A percentile compares a stretch with the other conserved stretches of the same genome.
These are phyloP conservation scores for Xiphophorus birchmanni DNA, from an alignment of 2,797 vertebrate species.

Conservation along the genomic window DNA sequence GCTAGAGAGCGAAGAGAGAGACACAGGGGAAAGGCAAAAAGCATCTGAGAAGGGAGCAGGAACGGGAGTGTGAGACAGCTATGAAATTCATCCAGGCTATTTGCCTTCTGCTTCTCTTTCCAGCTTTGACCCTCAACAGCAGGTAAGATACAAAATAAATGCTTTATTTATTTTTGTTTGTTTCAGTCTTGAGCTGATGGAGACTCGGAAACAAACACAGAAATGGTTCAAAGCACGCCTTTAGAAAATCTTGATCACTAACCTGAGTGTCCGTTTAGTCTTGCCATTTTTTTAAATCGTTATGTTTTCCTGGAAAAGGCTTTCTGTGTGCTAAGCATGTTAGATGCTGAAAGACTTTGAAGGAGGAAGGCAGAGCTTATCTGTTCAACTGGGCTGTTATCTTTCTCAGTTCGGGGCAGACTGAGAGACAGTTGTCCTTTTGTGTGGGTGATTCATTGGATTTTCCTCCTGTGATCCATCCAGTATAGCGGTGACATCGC, in stretches of 20 bases:
- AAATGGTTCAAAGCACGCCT: constrained; percentile 46
- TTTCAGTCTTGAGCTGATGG: constrained; percentile 39
- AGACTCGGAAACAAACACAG: constrained; percentile 52
- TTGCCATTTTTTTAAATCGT: constrained; percentile 50
- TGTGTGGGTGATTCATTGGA: constrained; percentile 64
- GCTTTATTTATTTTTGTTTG: constrained; percentile 4
- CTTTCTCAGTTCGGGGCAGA: constrained; percentile 50
- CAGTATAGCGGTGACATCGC: constrained; percentile 61
- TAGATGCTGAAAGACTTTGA: constrained; percentile 53
- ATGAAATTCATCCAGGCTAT: constrained; percentile 85
- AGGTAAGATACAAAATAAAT: constrained; percentile 71
- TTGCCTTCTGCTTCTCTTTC: constrained; percentile 82
- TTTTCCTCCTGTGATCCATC: constrained; percentile 29
- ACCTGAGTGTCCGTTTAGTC: constrained; percentile 56
- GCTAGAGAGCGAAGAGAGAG: constrained; percentile 74
- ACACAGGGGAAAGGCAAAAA: constrained; percentile 63
- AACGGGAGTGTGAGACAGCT: constrained; percentile 79
- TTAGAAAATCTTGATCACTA: constrained; percentile 53
- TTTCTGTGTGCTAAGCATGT: constrained; percentile 50
- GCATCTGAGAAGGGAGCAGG: constrained; percentile 68
- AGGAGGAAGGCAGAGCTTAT: constrained; percentile 62
- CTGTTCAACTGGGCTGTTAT: constrained; percentile 72
- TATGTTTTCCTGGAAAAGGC: constrained; percentile 51
- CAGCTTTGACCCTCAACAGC: constrained; percentile 82
- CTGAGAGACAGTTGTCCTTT: constrained; percentile 70